A percentile compares a stretch with the other conserved stretches of the same genome.
Conservation (phyloP, 2,888 invertebrate genomes). For the Germaria angustata region DNA sequence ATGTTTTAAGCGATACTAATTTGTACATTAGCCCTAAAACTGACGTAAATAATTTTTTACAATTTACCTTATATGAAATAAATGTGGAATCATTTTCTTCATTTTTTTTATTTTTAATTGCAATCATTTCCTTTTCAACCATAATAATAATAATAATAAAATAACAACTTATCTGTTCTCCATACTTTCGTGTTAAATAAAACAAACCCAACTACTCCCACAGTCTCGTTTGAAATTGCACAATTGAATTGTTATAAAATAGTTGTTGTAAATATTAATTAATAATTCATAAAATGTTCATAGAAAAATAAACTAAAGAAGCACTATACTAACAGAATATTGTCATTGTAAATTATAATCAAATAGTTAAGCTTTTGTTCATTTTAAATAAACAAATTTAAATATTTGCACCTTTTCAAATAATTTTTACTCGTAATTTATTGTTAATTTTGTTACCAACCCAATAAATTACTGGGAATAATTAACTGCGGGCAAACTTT, state of each 20-base stretch:
- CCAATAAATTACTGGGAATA: neutral
- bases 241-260: conserved; percentile 1
- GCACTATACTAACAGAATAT: conserved; percentile 5
- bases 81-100: too few species aligned
- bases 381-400: conserved; percentile 9
- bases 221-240: neutral
- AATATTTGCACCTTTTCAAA: neutral
- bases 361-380: conserved; percentile 53
- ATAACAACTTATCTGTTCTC: neutral
- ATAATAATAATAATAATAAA: neutral
- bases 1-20: too few species aligned
- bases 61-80: too few species aligned
- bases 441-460: neutral
- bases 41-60: too few species aligned
- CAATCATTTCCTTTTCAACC: neutral
- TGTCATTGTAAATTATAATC: conserved; percentile 55
- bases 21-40: too few species aligned
- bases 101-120: too few species aligned
- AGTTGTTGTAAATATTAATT: conserved; percentile 16
- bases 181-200: too few species aligned
- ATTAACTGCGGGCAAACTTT: conserved; percentile 21
- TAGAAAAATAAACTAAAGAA: neutral
- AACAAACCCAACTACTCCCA: neutral
- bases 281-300: conserved; percentile 11
- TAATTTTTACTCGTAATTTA: conserved; percentile 16